Base-by-base conservation (phyloP, 2,113 vertebrate species). In the Cephalophus harveyi region DNA sequence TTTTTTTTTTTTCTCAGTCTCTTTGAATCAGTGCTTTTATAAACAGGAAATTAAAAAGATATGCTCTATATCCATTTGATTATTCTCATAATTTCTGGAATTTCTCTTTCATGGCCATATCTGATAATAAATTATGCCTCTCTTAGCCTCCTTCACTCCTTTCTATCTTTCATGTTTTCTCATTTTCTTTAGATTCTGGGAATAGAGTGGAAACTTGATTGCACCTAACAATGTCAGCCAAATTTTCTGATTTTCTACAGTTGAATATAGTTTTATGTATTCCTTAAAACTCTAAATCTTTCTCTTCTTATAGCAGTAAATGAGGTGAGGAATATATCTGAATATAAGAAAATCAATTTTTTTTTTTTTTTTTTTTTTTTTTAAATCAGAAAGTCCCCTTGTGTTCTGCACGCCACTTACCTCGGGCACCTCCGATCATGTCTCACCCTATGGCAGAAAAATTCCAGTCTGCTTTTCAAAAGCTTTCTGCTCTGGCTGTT, bases 51-150 rank as follows among this genome's bases (percentile, higher is more conserved):
- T 28, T 50, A n/a, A 71, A 3, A 27, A 27, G 17, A 36, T 40
- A 23, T 2, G 8, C 4, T 71, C 23, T 4, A 2, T 25, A 14
- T 33, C 4, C n/a, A 28, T 25, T 33, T n/a, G 25, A 1, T 21
- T 64, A n/a, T 27, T 82, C 55, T 14, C 17, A 23, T n/a, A 27
- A 16, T 8, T 4, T 57, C 54, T 83, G 21, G 12, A 25, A 8
- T 57, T 62, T 2, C 3, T 17, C 30, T 85, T 57, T 50, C 10
- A 82, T 54, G 33, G 6, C 3, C 6, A 15, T 46, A 36, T 25
- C 11, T 54, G 50, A 36, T 83, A n/a, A 27, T 27, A 40, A 10
- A 25, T 52, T 57, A 78, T 9, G 4, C 8, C 28, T 21, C 67
- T 23, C 27, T 33, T 19, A 13, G 13, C 11, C 30, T 55, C 16